A percentile compares a stretch with the other conserved stretches of the same genome.
These are phyloP conservation scores for Phalangium opilio DNA, from an alignment of 2,888 invertebrate species.

Conservation along the genomic window DNA sequence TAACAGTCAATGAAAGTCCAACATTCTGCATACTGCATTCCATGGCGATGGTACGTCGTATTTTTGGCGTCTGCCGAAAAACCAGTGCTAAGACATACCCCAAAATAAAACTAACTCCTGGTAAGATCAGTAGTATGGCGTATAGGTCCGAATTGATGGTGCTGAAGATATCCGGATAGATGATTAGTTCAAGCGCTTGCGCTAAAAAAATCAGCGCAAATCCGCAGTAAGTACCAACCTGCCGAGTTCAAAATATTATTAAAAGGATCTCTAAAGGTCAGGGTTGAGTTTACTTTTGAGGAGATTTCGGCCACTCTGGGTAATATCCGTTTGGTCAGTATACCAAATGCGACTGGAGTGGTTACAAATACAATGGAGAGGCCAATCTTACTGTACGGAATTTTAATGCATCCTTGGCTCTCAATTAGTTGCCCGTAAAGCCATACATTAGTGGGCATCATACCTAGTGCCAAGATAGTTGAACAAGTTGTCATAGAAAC, in stretches of 20 bases:
- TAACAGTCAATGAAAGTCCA: slow-evolving; percentile 27
- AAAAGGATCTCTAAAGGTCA: too few relatives aligned
- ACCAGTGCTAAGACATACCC: slow-evolving; percentile 24
- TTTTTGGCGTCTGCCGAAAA: slow-evolving; percentile 20
- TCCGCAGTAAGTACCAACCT: slow-evolving; percentile 26
- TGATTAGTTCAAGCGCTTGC: slow-evolving; percentile 21
- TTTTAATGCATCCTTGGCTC: slow-evolving; percentile 21
- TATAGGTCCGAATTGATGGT: slow-evolving; percentile 24
- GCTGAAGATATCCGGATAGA: slow-evolving; percentile 27
- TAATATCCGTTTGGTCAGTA: slow-evolving; percentile 23
- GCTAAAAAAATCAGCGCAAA: slow-evolving; percentile 25
- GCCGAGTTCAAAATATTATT: not conserved
- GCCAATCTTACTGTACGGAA: slow-evolving; percentile 26
- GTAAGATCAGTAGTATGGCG: slow-evolving; percentile 24
- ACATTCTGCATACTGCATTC: slow-evolving; percentile 29
- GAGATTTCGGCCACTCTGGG: slow-evolving; percentile 23
- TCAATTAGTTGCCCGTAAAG: slow-evolving; percentile 26
- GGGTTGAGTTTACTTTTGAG: slow-evolving; percentile 27
- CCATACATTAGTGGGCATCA: slow-evolving; percentile 28
- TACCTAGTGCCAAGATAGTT: slow-evolving; percentile 25
- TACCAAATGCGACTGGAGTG: slow-evolving; percentile 24
- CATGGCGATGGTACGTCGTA: slow-evolving; percentile 26
- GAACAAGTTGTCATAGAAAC: slow-evolving; percentile 27
- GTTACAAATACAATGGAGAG: slow-evolving; percentile 24
- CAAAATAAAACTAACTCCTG: slow-evolving; percentile 23